Evolutionary conservation across 2,888 invertebrate species (phyloP), one percentile per base, ranked within the genome.

Genomic region (Anorthoa munda): DNA sequence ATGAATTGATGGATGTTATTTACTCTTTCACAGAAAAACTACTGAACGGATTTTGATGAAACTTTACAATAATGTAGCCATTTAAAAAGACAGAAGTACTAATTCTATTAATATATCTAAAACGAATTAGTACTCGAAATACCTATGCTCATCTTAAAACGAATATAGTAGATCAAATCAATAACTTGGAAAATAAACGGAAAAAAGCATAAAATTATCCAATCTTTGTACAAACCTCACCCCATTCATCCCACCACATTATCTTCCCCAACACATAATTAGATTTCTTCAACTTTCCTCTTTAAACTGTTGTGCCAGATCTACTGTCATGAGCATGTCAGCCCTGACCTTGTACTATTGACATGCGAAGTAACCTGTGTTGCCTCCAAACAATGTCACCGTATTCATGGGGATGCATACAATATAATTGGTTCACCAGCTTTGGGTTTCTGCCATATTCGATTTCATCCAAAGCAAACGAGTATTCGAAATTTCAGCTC

Each of bases 341-440:
- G 39, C 50, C 73, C 18, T 67, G 67, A 80, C 85, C 85, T 82
- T 84, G 85, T 21, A 73, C 59, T 51, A 75, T 80, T 73, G 63
- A 73, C 84, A 84, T 79, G 86, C 84, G 65, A 84, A 58, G 64
- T 60, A 75, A 69, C 72, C 77, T 72, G 69, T 50, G 39, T 60
- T 75, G 77, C 70, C 82, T 78, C 46, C 55, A 72, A 75, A 85
- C 80, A 84, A 83, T 81, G 71, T 84, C 64, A 59, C 63, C 17
- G 56, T 77, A 81, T 78, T 77, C n/a, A n/a, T n/a, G n/a, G n/a
- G n/a, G n/a, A n/a, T n/a, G n/a, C n/a, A n/a, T n/a, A n/a, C n/a
- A n/a, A n/a, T n/a, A n/a, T n/a, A n/a, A n/a, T n/a, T n/a, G n/a
- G n/a, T n/a, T n/a, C n/a, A n/a, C n/a, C n/a, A n/a, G n/a, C n/a